These are phyloP conservation scores for Spilarctia lutea DNA, from an alignment of 2,888 invertebrate genomes.

Conservation along the genomic window DNA sequence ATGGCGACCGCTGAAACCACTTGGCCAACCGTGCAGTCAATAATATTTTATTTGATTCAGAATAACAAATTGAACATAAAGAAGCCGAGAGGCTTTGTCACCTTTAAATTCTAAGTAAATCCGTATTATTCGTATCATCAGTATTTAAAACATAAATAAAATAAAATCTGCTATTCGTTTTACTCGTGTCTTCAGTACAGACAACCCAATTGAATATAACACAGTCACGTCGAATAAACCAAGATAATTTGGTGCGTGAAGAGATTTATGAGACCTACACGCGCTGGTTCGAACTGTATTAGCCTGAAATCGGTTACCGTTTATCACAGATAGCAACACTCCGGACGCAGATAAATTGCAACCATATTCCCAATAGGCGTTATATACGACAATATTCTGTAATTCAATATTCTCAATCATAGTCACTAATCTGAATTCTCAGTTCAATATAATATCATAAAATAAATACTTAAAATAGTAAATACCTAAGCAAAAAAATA, in stretches of 20 bases:
- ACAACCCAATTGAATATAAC: neutral
- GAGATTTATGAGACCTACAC: constrained; percentile 24
- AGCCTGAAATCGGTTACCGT: constrained; percentile 29
- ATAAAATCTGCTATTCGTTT: neutral
- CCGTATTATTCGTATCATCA: too few relatives aligned
- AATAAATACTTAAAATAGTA: too few relatives aligned
- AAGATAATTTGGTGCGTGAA: neutral
- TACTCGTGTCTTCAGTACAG: neutral
- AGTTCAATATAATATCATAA: neutral
- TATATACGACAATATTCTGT: neutral
- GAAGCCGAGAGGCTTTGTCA: neutral
- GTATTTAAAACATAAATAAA: neutral
- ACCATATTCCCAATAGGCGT: constrained; percentile 29
- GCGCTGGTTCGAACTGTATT: constrained; percentile 19
- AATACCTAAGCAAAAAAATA: too few relatives aligned
- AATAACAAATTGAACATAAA: neutral
- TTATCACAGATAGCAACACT: constrained; percentile 29
- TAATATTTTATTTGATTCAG: too few relatives aligned
- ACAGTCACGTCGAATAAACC: constrained; percentile 1
- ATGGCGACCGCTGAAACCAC: too few relatives aligned
- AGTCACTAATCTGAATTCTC: neutral
- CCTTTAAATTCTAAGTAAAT: too few relatives aligned
- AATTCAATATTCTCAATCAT: constrained; percentile 12
- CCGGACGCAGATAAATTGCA: constrained; percentile 37
- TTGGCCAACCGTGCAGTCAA: too few relatives aligned